Evolutionary conservation across 2,113 vertebrate species (phyloP).

Genomic region (Polypterus bichir): DNA sequence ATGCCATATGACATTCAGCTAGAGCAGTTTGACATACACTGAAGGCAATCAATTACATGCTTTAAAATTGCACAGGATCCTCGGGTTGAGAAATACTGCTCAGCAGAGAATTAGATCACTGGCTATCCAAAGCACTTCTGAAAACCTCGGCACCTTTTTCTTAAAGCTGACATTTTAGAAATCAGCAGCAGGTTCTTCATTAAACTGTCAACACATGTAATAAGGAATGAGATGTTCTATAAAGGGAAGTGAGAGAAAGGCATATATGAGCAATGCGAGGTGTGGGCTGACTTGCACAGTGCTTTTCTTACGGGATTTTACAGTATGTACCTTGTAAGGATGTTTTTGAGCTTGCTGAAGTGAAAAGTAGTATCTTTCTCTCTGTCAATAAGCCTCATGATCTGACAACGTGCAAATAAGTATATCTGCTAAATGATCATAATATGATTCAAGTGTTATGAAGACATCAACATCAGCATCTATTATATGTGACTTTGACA

Average conservation of each 20-base stretch:
- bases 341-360: no score
- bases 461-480: no score
- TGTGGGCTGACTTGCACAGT: no score
- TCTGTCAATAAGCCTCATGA: no score
- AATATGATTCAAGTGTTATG: no score
- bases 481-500: no score
- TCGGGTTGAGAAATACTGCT: not conserved
- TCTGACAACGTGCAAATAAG: no score
- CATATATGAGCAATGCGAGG: not conserved
- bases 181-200: not conserved
- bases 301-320: no score
- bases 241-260: not conserved
- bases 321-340: no score
- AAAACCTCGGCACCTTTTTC: not conserved
- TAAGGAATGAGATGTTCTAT: not conserved
- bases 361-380: no score
- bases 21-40: not conserved
- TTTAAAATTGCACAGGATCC: not conserved
- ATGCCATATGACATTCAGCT: not conserved
- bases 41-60: not conserved
- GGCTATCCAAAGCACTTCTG: not conserved
- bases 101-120: not conserved
- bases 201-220: conserved; percentile 1
- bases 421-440: no score
- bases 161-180: not conserved